Base-by-base conservation (phyloP, 2,113 vertebrate species). In the Pelodiscus sinensis region DNA sequence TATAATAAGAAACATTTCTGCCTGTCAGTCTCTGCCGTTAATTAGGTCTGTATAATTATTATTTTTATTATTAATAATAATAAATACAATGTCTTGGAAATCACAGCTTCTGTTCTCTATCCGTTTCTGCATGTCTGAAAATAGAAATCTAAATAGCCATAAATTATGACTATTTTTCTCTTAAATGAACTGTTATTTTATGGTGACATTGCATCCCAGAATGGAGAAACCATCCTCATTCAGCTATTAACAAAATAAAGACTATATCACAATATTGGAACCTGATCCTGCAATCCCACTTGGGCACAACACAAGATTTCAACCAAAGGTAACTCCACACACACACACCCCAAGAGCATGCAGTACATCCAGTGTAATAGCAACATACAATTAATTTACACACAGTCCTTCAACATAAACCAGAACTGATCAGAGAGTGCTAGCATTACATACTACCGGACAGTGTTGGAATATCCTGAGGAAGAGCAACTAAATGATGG, bases 391-490 rank as follows among this genome's bases (percentile, higher is more conserved):
- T 35, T 91, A 52, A 8, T 2, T 73, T 25, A 56, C 77, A 35
- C 38, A 25, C 19, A 18, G n/a, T n/a, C 44, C 8, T 77, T 21
- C 25, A 60, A 31, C 1, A 84, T 65, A 85, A 90, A 68, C 27
- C 25, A 51, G 84, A 85, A 11, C 4, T 55, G 75, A 60, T 27
- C 50, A 8, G 31, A 87, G 90, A 65, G 54, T 78, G 88, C 51
- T 3, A 14, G 2, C 56, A 14, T 6, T 27, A 19, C 50, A 21
- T 56, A 58, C 10, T 31, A 56, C 0, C 55, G 82, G 44, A 52
- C 85, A 79, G 9, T 25, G 2, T 7, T 0, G 1, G 16, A 0
- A 0, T 55, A 81, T 84, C 35, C 35, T 55, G 77, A 44, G 55
- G 79, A 87, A 60, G 52, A 77, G 50, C 2, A 71, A 6, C 51